Conservation (phyloP, 2,113 vertebrate species). For the Empidonax alnorum region DNA sequence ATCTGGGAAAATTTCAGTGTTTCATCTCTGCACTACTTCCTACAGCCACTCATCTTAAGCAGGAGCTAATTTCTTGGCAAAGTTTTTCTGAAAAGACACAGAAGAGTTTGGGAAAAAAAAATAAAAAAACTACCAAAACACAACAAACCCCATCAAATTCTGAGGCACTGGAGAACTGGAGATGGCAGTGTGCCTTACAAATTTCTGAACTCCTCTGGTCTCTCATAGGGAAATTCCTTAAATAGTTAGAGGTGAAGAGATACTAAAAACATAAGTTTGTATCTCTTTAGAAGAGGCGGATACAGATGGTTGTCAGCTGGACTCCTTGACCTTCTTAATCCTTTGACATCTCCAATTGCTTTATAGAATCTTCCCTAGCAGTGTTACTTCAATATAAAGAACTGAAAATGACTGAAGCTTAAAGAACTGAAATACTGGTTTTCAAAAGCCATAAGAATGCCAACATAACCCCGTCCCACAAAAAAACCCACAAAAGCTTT, state of each 20-base stretch:
- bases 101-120: neutral
- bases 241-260: constrained; percentile 15
- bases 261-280: neutral
- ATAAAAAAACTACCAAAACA: too few species aligned
- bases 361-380: neutral
- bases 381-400: neutral
- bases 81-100: neutral
- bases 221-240: constrained; percentile 42
- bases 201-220: neutral
- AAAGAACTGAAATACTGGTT: neutral
- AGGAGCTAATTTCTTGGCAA: neutral
- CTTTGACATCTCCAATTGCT: neutral
- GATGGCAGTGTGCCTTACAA: neutral
- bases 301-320: neutral
- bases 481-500: neutral
- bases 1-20: constrained; percentile 87
- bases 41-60: constrained; percentile 83
- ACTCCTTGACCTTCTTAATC: neutral
- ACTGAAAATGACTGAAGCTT: neutral
- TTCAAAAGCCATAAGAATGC: neutral
- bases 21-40: constrained; percentile 86
- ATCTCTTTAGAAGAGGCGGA: neutral
- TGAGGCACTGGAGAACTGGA: constrained; percentile 42
- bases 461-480: neutral
- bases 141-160: constrained; percentile 5